phyloP scores from a whole-genome alignment of 2,888 invertebrate species.

The Polyommatus icarus region DNA sequence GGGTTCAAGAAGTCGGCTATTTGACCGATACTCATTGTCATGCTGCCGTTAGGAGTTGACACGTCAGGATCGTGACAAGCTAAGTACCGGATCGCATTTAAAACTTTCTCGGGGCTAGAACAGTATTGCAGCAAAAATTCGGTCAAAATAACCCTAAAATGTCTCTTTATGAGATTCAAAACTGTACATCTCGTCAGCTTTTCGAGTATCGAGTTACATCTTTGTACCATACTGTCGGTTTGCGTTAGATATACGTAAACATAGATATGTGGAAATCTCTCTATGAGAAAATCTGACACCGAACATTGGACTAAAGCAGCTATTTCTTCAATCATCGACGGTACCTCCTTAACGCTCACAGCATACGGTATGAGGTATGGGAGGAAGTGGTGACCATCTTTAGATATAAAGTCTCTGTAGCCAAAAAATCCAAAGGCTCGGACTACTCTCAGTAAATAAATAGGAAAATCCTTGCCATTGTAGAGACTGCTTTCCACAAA shows the following conservation, averaged over 20 bases:
- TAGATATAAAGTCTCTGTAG: constrained; percentile 84
- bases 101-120: constrained; percentile 81
- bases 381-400: constrained; percentile 85
- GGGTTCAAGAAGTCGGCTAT: constrained; percentile 85
- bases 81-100: constrained; percentile 80
- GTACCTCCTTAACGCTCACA: constrained; percentile 77
- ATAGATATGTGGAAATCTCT: constrained; percentile 86
- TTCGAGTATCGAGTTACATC: constrained; percentile 83
- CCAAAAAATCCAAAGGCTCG: constrained; percentile 85
- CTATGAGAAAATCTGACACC: constrained; percentile 81
- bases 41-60: constrained; percentile 56
- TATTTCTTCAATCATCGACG: constrained; percentile 83
- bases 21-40: constrained; percentile 66
- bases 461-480: constrained; percentile 78
- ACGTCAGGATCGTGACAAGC: constrained; percentile 80
- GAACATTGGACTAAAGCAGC: constrained; percentile 80
- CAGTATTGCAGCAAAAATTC: constrained; percentile 84
- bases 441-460: constrained; percentile 82
- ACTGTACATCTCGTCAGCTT: constrained; percentile 79
- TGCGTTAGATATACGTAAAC: constrained; percentile 85
- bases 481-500: constrained; percentile 82
- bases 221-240: constrained; percentile 76
- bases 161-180: constrained; percentile 81
- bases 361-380: constrained; percentile 83
- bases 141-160: constrained; percentile 83